phyloP scores from a whole-genome alignment of 2,888 invertebrate species.

The Tortrix viridana region DNA sequence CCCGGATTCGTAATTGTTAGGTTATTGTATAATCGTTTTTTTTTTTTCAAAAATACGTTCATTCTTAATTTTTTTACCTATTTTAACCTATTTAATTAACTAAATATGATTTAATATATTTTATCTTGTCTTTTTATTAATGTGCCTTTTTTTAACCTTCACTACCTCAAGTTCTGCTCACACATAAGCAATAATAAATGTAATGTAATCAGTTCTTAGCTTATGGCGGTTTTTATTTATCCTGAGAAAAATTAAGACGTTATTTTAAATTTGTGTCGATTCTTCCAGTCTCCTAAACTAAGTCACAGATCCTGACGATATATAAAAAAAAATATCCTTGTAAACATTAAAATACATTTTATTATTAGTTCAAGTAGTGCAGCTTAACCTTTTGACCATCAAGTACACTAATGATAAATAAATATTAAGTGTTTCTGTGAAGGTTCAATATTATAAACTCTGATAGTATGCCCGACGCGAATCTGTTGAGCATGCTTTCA shows the following conservation, averaged over 20 bases:
- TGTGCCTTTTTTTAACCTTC: slow-evolving; percentile 12
- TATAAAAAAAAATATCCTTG: too few species aligned
- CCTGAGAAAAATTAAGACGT: neutral
- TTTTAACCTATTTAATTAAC: neutral
- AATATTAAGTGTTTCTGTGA: too few species aligned
- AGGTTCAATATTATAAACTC: too few species aligned
- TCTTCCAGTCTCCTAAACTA: slow-evolving; percentile 1
- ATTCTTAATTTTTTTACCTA: neutral
- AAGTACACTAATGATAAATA: too few species aligned
- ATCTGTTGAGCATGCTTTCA: too few species aligned
- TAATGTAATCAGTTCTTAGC: slow-evolving; percentile 9
- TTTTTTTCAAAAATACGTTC: neutral
- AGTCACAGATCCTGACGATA: neutral
- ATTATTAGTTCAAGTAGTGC: too few species aligned
- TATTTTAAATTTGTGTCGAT: neutral
- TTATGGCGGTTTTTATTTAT: neutral
- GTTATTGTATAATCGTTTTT: too few species aligned
- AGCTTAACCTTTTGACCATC: too few species aligned
- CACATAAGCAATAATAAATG: slow-evolving; percentile 20
- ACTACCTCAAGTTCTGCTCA: slow-evolving; percentile 29
- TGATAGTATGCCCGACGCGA: too few species aligned
- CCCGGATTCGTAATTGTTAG: neutral
- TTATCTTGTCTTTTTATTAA: neutral
- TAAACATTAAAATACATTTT: too few species aligned
- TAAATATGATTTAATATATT: neutral